These are phyloP conservation scores for Oreotrochilus melanogaster DNA, from an alignment of 2,113 vertebrate species.

Conservation along the genomic window DNA sequence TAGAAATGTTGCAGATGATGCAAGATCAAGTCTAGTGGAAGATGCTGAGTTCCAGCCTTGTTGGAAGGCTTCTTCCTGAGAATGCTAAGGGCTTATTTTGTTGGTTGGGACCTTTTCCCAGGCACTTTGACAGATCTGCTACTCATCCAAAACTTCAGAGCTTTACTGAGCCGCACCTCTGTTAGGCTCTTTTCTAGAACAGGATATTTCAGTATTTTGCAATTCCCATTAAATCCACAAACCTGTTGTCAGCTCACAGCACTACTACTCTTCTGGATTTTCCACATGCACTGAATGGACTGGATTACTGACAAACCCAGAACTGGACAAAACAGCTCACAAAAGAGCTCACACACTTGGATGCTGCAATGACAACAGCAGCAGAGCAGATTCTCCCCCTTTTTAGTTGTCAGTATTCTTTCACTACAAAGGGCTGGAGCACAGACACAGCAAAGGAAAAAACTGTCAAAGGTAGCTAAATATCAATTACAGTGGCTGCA, in stretches of 20 bases:
- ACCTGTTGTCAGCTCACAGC: background rate
- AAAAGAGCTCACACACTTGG: background rate
- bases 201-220: background rate
- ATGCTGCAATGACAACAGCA: background rate
- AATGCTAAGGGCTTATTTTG: background rate
- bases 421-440: background rate
- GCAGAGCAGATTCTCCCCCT: background rate
- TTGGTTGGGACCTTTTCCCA: background rate
- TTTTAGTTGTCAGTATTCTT: background rate
- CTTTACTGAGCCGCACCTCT: background rate
- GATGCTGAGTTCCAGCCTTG: background rate
- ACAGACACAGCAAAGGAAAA: background rate
- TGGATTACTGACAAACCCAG: background rate
- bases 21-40: background rate
- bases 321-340: background rate
- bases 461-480: background rate
- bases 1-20: background rate
- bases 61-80: background rate
- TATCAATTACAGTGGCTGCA: background rate
- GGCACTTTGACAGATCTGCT: background rate
- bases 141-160: background rate
- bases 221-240: background rate
- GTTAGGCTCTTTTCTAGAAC: background rate
- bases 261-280: background rate
- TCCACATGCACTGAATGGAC: background rate